Conservation (phyloP, 2,113 vertebrate genomes). For the Mesocricetus auratus region DNA sequence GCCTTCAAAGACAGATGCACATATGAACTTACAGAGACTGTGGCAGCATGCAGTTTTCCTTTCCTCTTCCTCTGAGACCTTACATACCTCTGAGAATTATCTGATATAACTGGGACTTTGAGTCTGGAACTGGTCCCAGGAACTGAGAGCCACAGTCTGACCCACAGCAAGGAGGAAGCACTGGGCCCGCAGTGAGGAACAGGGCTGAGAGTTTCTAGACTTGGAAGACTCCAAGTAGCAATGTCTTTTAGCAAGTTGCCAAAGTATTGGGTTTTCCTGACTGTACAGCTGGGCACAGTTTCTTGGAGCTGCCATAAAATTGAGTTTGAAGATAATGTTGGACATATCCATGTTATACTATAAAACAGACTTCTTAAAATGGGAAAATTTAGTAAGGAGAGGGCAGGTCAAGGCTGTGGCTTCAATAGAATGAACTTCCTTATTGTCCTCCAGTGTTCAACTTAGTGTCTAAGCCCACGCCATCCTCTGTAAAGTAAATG, state of each 20-base stretch:
- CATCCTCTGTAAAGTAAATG: constrained; percentile 6
- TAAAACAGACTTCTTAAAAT: neutral
- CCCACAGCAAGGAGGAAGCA: neutral
- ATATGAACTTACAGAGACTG: neutral
- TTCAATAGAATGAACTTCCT: neutral
- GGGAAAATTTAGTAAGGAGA: neutral
- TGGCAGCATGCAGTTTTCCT: neutral
- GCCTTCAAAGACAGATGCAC: neutral
- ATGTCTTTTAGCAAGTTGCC: neutral
- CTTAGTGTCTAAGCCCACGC: neutral
- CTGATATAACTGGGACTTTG: neutral
- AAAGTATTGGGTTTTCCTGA: neutral
- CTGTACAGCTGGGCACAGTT: neutral
- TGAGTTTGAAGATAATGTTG: neutral
- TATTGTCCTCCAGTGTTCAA: neutral
- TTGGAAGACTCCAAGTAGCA: neutral
- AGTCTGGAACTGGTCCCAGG: neutral
- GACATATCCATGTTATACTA: neutral
- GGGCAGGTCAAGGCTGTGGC: neutral
- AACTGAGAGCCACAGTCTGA: neutral
- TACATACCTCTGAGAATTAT: neutral
- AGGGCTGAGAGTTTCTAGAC: neutral
- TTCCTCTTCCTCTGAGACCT: neutral
- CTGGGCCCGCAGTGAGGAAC: neutral
- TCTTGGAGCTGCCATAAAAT: neutral